Conservation (phyloP, 2,888 invertebrate genomes). For the Neuroscelio doddi region DNA sequence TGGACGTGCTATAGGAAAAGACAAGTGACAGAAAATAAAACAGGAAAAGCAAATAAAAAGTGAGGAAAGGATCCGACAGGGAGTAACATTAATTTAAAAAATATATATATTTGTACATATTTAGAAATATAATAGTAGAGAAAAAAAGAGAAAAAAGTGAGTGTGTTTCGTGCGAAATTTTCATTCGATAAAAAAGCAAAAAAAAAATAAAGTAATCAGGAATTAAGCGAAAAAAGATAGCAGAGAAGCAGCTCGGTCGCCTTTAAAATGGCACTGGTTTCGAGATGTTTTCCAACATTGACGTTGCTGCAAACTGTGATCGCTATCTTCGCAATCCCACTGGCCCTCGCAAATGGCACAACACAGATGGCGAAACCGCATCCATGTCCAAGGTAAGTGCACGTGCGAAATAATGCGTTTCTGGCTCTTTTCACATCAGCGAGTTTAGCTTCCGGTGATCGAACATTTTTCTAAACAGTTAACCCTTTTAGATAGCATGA, state of each 20-base stretch:
- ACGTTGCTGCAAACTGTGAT: constrained; percentile 51
- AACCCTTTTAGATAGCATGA: too few species aligned
- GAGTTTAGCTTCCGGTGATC: neutral
- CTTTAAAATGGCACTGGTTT: constrained; percentile 57
- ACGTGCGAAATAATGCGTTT: neutral
- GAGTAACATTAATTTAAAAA: constrained; percentile 11
- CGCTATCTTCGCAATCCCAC: constrained; percentile 46
- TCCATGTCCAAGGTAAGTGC: constrained; percentile 68
- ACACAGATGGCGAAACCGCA: constrained; percentile 54
- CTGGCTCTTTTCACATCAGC: neutral
- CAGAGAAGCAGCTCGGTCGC: constrained; percentile 22
- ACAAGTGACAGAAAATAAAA: constrained; percentile 6
- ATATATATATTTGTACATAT: constrained; percentile 16
- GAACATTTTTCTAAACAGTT: too few species aligned
- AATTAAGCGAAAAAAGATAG: constrained; percentile 19
- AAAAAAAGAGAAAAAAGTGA: neutral
- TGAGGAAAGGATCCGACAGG: neutral
- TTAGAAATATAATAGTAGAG: neutral
- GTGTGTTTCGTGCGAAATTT: constrained; percentile 30
- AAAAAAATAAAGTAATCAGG: too few species aligned
- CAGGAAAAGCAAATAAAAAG: neutral
- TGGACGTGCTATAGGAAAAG: constrained; percentile 27
- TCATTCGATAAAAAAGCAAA: neutral
- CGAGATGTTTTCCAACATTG: constrained; percentile 49
- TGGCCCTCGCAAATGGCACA: constrained; percentile 43